Base-by-base conservation (phyloP, 2,888 invertebrate species). In the Sicus ferrugineus region DNA sequence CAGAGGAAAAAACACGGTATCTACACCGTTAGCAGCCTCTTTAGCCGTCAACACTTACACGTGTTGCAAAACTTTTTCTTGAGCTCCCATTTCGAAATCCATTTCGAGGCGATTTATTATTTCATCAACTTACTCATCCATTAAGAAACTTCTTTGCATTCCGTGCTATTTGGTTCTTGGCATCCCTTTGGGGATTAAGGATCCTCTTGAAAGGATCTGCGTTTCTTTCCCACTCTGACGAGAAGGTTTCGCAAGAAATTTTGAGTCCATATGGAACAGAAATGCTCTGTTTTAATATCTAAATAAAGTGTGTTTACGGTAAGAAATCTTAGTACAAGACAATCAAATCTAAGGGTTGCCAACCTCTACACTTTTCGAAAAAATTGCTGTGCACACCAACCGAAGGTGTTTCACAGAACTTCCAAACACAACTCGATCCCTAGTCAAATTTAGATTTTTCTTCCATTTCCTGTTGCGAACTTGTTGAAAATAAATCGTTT, bases 21-120 rank as follows among this genome's bases (percentile, higher is more conserved):
- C 31, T 7, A 48, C 5, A 64, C 52, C 31, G 21, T 6, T 23
- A 64, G 54, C 54, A 67, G 64, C 42, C 58, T 38, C 48, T 56
- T 26, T 38, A 62, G 48, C 28, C 58, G 54, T 54, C 58, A 52
- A 23, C 52, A 14, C 38, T 61, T 56, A 63, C 46, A 63, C 31
- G 26, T 66, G 50, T 52, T 21, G 14, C 64, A 66, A 48, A 62
- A 69, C 30, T 71, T 73, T 69, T 69, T 67, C 68, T 69, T 70
- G 11, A 38, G 38, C 14, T 2, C 34, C 14, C 14, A 2, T 61
- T 50, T 31, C 50, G 56, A 67, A 30, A 46, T 19, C 59, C 66
- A 31, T 46, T 69, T 42, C 62, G 11, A 52, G 54, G 71, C 71
- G 72, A 73, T 75, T 77, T 76, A 77, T 77, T 78, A 80, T 78